A percentile compares a stretch with the other conserved stretches of the same genome.
Conservation (phyloP, 2,888 invertebrate species). For the Helleia helle region DNA sequence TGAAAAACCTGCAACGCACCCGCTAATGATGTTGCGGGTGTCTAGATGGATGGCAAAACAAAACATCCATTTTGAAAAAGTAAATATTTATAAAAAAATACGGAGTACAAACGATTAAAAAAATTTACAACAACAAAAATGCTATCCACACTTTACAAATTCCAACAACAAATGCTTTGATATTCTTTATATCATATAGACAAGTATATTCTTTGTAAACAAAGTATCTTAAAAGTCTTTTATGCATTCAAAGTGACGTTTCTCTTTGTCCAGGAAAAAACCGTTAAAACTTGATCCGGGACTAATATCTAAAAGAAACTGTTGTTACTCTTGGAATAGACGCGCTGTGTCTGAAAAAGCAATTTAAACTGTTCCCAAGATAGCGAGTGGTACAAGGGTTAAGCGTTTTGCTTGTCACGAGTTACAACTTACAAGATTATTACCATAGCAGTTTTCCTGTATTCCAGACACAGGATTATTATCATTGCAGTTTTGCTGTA, state of each 20-base stretch:
- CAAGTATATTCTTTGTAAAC: conserved; percentile 13
- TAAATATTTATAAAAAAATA: no score
- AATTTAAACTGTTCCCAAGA: conserved; percentile 62
- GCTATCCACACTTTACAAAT: not conserved
- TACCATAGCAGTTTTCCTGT: no score
- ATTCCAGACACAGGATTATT: no score
- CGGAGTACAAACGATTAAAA: not conserved
- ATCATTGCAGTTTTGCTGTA: no score
- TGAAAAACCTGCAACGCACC: no score
- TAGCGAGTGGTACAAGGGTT: conserved; percentile 27
- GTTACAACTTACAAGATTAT: no score
- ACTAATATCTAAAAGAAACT: conserved; percentile 50
- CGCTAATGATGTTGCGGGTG: no score
- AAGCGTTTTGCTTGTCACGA: no score
- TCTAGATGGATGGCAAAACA: no score
- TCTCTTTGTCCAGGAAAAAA: conserved; percentile 32
- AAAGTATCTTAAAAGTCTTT: conserved; percentile 20
- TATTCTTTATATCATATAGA: not conserved
- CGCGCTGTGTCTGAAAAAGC: conserved; percentile 62
- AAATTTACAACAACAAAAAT: not conserved
- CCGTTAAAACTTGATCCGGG: conserved; percentile 50
- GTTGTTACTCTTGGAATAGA: conserved; percentile 56
- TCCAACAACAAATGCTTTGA: not conserved
- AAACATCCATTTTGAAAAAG: no score
- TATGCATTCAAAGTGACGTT: conserved; percentile 23